A percentile compares a stretch with the other conserved stretches of the same genome.
Evolutionary conservation across 2,888 invertebrate species (phyloP).

Genomic region (Caenorhabditis virilis): DNA sequence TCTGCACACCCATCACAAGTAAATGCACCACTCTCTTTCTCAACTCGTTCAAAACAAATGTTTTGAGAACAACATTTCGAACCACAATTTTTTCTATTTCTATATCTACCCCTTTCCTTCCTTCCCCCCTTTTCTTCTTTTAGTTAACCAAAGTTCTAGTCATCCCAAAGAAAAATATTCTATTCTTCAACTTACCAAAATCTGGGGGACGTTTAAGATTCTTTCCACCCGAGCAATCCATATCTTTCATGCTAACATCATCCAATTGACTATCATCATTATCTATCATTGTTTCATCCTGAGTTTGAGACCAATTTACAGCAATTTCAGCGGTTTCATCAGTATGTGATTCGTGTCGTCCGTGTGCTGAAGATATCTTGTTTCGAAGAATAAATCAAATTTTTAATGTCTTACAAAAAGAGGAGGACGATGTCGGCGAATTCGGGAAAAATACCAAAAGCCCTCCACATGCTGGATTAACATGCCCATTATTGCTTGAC

Average conservation of each 20-base stretch:
- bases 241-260: slow-evolving; percentile 34
- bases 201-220: slow-evolving; percentile 31
- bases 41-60: too few species aligned
- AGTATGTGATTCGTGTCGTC: slow-evolving; percentile 23
- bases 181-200: too few species aligned
- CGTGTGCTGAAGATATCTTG: slow-evolving; percentile 1
- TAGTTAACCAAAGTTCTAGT: too few species aligned
- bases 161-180: too few species aligned
- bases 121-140: too few species aligned
- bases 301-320: slow-evolving; percentile 14
- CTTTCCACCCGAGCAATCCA: slow-evolving; percentile 10
- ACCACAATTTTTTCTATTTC: too few species aligned
- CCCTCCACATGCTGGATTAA: slow-evolving; percentile 8
- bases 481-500: not conserved
- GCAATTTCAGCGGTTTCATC: slow-evolving; percentile 31
- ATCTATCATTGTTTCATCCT: slow-evolving; percentile 17
- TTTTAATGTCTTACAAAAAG: too few species aligned
- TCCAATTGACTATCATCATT: slow-evolving; percentile 10
- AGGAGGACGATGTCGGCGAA: slow-evolving; percentile 25
- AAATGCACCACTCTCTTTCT: too few species aligned
- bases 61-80: too few species aligned
- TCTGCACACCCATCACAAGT: too few species aligned
- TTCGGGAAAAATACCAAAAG: slow-evolving; percentile 35
- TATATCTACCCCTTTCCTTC: too few species aligned
- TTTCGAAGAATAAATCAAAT: too few species aligned